Percentiles rank a stretch among this genome's conserved stretches.
phyloP scores from a whole-genome alignment of 1,140 invertebrate genomes.

The Paramacrobiotus metropolitanus region DNA sequence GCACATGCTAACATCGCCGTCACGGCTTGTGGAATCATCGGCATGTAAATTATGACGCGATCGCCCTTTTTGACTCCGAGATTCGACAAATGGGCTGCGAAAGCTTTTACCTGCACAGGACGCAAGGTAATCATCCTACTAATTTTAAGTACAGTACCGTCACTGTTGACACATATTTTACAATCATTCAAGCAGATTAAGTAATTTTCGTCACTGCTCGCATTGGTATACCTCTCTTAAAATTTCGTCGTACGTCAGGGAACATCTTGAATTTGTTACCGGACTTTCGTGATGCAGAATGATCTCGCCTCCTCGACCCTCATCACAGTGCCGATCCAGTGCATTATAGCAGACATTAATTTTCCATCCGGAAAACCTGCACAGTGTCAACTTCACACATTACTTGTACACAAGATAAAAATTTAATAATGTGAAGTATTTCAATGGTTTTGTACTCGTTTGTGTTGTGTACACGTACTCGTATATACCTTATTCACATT shows the following conservation, averaged over 20 bases:
- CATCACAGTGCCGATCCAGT: slow-evolving; percentile 59
- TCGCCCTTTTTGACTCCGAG: slow-evolving; percentile 50
- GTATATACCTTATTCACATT: too few relatives aligned
- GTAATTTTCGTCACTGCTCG: too few relatives aligned
- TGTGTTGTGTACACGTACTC: too few relatives aligned
- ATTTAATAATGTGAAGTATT: too few relatives aligned
- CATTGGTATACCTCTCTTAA: slow-evolving; percentile 49
- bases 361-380: slow-evolving; percentile 62
- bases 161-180: too few relatives aligned
- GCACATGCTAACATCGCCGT: slow-evolving; percentile 58
- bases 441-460: too few relatives aligned
- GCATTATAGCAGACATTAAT: slow-evolving; percentile 79
- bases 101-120: slow-evolving; percentile 33
- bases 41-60: slow-evolving; percentile 68
- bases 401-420: too few relatives aligned
- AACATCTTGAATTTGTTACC: slow-evolving; percentile 41
- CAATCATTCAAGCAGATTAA: too few relatives aligned
- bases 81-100: slow-evolving; percentile 46
- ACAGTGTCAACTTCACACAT: too few relatives aligned
- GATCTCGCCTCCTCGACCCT: slow-evolving; percentile 44
- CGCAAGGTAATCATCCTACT: too few relatives aligned
- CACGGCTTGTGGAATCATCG: slow-evolving; percentile 59
- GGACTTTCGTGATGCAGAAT: slow-evolving; percentile 76
- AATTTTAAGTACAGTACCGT: too few relatives aligned
- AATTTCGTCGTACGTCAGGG: slow-evolving; percentile 55